Evolutionary conservation across 2,888 invertebrate species (phyloP).

Genomic region (Harmothoe impar): DNA sequence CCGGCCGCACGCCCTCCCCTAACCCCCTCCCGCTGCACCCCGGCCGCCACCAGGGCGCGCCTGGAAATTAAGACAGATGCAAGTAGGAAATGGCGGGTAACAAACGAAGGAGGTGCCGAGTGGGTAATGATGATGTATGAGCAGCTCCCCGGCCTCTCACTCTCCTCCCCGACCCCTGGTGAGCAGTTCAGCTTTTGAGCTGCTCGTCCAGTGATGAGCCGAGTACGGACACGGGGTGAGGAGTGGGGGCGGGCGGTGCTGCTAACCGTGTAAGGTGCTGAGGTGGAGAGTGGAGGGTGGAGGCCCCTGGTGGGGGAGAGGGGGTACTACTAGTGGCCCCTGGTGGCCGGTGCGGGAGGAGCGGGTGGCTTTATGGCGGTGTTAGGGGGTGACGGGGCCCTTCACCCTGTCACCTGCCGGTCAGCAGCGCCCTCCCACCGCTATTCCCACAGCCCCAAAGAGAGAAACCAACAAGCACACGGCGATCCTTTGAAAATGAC

Average conservation of each 20-base stretch:
- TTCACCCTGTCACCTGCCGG: neutral
- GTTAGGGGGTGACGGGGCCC: slow-evolving; percentile 21
- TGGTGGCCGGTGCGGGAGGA: neutral
- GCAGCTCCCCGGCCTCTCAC: neutral
- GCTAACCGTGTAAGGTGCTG: neutral
- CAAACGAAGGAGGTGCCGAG: slow-evolving; percentile 47
- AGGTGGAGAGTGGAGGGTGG: neutral
- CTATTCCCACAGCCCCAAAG: neutral
- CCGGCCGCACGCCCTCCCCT: neutral
- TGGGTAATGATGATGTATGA: slow-evolving; percentile 60
- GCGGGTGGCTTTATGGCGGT: slow-evolving; percentile 3
- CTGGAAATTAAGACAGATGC: slow-evolving; percentile 61
- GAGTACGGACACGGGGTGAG: neutral
- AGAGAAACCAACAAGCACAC: slow-evolving; percentile 7
- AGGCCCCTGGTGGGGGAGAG: neutral
- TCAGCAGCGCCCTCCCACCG: neutral
- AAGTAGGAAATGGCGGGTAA: slow-evolving; percentile 61
- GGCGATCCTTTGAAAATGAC: slow-evolving; percentile 22
- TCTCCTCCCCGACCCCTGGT: slow-evolving; percentile 27
- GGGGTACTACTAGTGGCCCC: neutral
- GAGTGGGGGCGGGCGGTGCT: neutral
- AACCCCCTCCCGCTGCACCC: neutral
- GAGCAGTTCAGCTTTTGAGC: neutral
- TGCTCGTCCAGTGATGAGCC: neutral
- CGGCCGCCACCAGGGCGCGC: neutral